A percentile compares a stretch with the other conserved stretches of the same genome.
Conservation (phyloP, 2,888 invertebrate species). For the Stenoptilia bipunctidactyla region DNA sequence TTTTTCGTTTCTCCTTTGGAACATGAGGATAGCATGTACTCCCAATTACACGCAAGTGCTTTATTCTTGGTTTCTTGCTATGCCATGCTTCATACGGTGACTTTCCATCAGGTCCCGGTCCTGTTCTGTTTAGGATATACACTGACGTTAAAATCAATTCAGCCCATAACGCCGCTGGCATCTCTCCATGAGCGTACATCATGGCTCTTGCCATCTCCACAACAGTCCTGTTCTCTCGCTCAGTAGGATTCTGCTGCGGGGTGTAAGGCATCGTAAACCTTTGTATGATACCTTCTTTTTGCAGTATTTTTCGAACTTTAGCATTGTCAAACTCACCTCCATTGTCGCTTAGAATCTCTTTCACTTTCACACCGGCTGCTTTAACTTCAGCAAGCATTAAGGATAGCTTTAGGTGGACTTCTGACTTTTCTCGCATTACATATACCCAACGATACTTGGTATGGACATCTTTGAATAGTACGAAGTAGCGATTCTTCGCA, state of each 20-base stretch:
- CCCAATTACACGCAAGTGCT: no score
- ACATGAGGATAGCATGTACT: background rate
- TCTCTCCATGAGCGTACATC: background rate
- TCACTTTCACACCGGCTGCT: background rate
- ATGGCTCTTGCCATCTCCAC: slow-evolving; percentile 3
- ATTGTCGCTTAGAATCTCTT: slow-evolving; percentile 2
- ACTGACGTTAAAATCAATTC: background rate
- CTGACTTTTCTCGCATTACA: no score
- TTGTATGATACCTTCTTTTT: background rate
- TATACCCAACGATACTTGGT: no score
- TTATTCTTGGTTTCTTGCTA: no score
- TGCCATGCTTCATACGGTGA: no score
- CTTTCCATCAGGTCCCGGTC: no score
- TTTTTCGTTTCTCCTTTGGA: background rate
- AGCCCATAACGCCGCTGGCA: background rate
- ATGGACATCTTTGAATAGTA: no score
- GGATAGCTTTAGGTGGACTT: no score
- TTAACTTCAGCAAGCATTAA: background rate
- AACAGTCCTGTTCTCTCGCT: no score
- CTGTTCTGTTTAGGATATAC: no score
- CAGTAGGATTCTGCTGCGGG: slow-evolving; percentile 3
- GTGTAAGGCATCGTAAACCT: slow-evolving; percentile 3
- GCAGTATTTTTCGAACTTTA: background rate
- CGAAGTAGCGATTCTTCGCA: no score
- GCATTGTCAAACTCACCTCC: slow-evolving; percentile 4